These are phyloP conservation scores for Akabosia matsudoensis DNA, from an alignment of 1,140 invertebrate species.

Conservation along the genomic window DNA sequence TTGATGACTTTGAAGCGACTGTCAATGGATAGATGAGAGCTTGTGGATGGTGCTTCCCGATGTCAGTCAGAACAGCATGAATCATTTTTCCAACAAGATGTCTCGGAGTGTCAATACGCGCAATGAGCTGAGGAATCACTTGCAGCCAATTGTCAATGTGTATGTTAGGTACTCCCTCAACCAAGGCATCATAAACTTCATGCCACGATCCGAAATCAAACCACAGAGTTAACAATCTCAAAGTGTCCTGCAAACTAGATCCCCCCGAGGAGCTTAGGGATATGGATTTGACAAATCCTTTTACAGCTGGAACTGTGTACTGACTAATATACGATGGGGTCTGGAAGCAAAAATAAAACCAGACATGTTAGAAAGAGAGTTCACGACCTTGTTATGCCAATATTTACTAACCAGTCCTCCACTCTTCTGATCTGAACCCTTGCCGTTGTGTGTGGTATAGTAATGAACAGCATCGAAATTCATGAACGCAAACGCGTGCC, in stretches of 20 bases:
- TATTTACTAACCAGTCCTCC: constrained; percentile 35
- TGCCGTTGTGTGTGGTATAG: constrained; percentile 67
- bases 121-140: constrained; percentile 98
- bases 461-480: constrained; percentile 95
- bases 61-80: constrained; percentile 88
- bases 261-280: constrained; percentile 74
- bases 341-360: constrained; percentile 30
- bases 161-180: constrained; percentile 86
- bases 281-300: constrained; percentile 95
- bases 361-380: too few species aligned
- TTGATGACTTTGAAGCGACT: constrained; percentile 93
- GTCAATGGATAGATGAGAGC: constrained; percentile 96
- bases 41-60: constrained; percentile 73
- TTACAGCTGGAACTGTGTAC: constrained; percentile 88
- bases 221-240: constrained; percentile 87
- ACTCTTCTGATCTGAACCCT: constrained; percentile 6
- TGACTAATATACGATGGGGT: constrained; percentile 60
- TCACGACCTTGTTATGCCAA: too few species aligned
- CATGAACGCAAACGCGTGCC: constrained; percentile 97
- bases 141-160: constrained; percentile 99
- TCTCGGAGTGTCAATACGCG: constrained; percentile 90
- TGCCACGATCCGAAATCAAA: constrained; percentile 92
- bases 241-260: constrained; percentile 95
- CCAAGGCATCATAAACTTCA: constrained; percentile 88
- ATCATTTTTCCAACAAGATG: constrained; percentile 83